A percentile compares a stretch with the other conserved stretches of the same genome.
Evolutionary conservation across 1,140 invertebrate species (phyloP).

Genomic region (Megalopta genalis): DNA sequence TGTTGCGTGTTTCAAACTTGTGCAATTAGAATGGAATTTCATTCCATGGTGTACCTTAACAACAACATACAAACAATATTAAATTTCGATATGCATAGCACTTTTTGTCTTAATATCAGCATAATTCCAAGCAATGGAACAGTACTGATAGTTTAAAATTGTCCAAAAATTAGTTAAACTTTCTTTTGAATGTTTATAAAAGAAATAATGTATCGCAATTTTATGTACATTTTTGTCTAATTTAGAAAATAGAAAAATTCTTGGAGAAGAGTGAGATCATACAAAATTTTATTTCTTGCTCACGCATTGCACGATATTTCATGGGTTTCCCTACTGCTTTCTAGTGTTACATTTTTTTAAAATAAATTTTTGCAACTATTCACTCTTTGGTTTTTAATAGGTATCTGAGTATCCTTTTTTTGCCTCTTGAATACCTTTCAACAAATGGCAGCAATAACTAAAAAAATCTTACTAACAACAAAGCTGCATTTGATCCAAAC

Average conservation of each 20-base stretch:
- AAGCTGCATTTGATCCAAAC: not conserved
- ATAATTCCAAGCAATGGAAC: slow-evolving; percentile 24
- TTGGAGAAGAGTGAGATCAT: slow-evolving; percentile 56
- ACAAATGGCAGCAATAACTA: slow-evolving; percentile 6
- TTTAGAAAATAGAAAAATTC: slow-evolving; percentile 53
- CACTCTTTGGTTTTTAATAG: slow-evolving; percentile 66
- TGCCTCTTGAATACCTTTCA: slow-evolving; percentile 12
- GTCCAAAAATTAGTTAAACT: slow-evolving; percentile 2
- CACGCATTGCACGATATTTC: slow-evolving; percentile 36
- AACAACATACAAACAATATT: slow-evolving; percentile 27
- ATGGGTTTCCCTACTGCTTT: slow-evolving; percentile 16
- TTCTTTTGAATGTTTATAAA: slow-evolving; percentile 20
- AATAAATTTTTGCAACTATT: slow-evolving; percentile 47
- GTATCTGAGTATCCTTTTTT: slow-evolving; percentile 25
- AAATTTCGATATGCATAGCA: slow-evolving; percentile 40
- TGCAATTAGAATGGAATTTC: slow-evolving; percentile 18
- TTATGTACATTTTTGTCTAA: slow-evolving; percentile 37
- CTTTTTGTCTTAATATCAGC: not conserved
- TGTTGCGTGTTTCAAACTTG: slow-evolving; percentile 9
- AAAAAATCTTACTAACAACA: not conserved
- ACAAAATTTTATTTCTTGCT: slow-evolving; percentile 40
- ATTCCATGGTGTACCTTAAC: slow-evolving; percentile 19
- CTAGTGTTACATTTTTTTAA: slow-evolving; percentile 29
- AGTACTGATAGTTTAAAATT: slow-evolving; percentile 1
- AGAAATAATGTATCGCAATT: slow-evolving; percentile 13